phyloP scores from a whole-genome alignment of 2,113 vertebrate genomes.

The Phocoena phocoena region DNA sequence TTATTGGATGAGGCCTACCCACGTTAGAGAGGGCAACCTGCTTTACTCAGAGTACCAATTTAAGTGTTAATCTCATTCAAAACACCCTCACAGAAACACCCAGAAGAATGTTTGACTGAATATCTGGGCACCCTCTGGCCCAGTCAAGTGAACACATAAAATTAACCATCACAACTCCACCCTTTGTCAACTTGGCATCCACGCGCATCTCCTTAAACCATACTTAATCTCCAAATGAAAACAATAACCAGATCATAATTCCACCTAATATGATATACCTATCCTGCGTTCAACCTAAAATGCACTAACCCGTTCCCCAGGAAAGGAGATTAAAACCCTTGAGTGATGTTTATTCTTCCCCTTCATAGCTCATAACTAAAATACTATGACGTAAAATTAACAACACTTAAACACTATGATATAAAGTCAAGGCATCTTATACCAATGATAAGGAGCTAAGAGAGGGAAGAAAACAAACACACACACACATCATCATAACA shows the following conservation, averaged over 20 bases:
- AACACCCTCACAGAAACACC: not conserved
- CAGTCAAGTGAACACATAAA: not conserved
- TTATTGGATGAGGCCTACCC: not conserved
- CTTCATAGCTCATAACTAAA: not conserved
- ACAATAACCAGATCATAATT: not conserved
- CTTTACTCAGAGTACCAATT: not conserved
- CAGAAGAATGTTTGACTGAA: not conserved
- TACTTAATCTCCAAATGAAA: not conserved
- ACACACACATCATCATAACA: not conserved
- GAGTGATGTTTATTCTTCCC: not conserved
- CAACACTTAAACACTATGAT: not conserved
- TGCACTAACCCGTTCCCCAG: not conserved
- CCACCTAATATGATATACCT: not conserved
- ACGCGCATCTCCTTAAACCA: not conserved
- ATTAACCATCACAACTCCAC: not conserved
- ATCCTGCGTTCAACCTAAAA: not conserved
- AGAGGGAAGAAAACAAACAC: not conserved
- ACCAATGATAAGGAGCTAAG: not conserved
- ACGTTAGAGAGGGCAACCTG: not conserved
- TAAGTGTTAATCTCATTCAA: not conserved
- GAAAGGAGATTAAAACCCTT: not conserved
- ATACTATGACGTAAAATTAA: not conserved
- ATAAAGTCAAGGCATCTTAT: not conserved
- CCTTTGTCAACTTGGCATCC: not conserved
- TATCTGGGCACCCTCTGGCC: not conserved